Evolutionary conservation across 2,888 invertebrate species (phyloP), one percentile per base, ranked within the genome.

Genomic region (Bibio marci): DNA sequence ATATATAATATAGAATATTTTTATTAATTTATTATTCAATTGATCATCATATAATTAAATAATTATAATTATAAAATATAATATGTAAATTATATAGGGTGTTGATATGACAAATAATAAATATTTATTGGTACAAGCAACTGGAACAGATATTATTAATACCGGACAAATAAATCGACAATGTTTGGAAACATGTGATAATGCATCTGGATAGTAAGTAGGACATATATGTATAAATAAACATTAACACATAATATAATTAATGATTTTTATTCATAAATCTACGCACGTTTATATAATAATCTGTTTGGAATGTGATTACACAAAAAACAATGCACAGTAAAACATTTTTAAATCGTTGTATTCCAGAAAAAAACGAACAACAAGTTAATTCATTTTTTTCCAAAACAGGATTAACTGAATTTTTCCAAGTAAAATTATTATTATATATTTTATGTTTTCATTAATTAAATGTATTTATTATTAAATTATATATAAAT

Each of bases 281-380:
- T 35, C 14, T n/a, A 25, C 22, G 11, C n/a, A 5, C 4, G 19
- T 12, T 15, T 19, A 13, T 35, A 30, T 30, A 13, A 30, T 3
- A 10, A 15, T 17, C 17, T 15, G 4, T 7, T 30, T 6, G 4
- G 5, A n/a, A n/a, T n/a, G n/a, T n/a, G n/a, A n/a, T n/a, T n/a
- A n/a, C n/a, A n/a, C n/a, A n/a, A n/a, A n/a, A n/a, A n/a, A n/a
- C n/a, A n/a, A n/a, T n/a, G n/a, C n/a, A 37, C 51, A 71, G 71
- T 43, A 50, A 57, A 33, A 46, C 52, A 45, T 63, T 71, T 46
- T 51, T 71, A 17, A 67, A 70, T 45, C 62, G 71, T 38, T 73
- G 73, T 49, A 52, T 71, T 33, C 63, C 65, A 10, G 59, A 60
- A 41, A 52, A 53, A 15, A 52, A 58, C 3, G 35, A 38, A 6